Evolutionary conservation across 2,888 invertebrate species (phyloP), one percentile per base, ranked within the genome.

Genomic region (Chydorus sphaericus): DNA sequence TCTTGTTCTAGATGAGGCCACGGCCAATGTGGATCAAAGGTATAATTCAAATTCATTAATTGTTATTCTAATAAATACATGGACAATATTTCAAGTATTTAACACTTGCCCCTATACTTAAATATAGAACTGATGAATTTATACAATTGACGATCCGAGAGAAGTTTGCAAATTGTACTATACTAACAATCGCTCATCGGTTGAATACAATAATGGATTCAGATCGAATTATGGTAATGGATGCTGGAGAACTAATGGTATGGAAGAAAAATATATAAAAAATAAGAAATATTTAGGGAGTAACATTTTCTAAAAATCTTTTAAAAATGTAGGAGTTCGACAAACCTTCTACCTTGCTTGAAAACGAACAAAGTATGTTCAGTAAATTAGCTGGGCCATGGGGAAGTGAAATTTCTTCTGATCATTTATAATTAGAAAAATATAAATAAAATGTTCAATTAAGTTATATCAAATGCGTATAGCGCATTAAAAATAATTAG

Each of bases 1-100:
- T 61, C 75, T 93, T 0, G 83, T 92, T 61, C 75, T 93, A 62
- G 92, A 93, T 67, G 93, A 93, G 70, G 92, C 92, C 16, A 92
- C 92, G 0, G 91, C 92, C 2, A 92, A 91, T 67, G 89, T 92
- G 8, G 91, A 93, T 71, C 86, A 86, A 10, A 84, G 85, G 77
- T 82, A n/a, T n/a, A n/a, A n/a, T n/a, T n/a, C n/a, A n/a, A n/a
- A n/a, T n/a, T n/a, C n/a, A n/a, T n/a, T n/a, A n/a, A n/a, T n/a
- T n/a, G n/a, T n/a, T 65, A 20, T 10, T 44, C 2, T 23, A 20
- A n/a, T n/a, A n/a, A n/a, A n/a, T n/a, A n/a, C n/a, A n/a, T n/a
- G n/a, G n/a, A n/a, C n/a, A n/a, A n/a, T n/a, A 8, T 8, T 33
- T 14, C 36, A 36, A n/a, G n/a, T 7, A 16, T 3, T 6, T 36